Base-by-base conservation (phyloP, 2,113 vertebrate genomes). In the Pseudorasbora parva region DNA sequence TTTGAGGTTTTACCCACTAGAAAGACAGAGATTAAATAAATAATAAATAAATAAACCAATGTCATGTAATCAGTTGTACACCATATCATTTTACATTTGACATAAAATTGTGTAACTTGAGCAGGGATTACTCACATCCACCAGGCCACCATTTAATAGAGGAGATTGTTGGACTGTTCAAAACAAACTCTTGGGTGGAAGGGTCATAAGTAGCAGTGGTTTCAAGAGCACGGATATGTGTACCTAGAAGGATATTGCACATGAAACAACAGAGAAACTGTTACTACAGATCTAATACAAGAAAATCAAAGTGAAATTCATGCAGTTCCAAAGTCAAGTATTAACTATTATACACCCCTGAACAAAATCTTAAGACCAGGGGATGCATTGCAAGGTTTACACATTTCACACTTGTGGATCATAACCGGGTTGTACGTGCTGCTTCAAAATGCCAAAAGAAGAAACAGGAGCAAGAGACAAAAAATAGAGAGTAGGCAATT, bases 81-180 rank as follows among this genome's bases (percentile, higher is more conserved):
- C n/a, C 21, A 15, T 33, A 27, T 5, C 2, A 51, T 27, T 9
- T 75, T 11, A 74, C 19, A 51, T 30, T 51, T 51, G 9, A 75
- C 17, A 51, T 19, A 51, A 17, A 33, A 62, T 19, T 2, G n/a
- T 11, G 14, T 27, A 4, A 41, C 21, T 43, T 80, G 37, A 68
- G 57, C 15, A 25, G 4, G 43, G n/a, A 8, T 33, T 80, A 95
- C 98, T 97, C 93, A 99, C 98, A 93, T 90, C 97, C 98, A 77
- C 98, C 98, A 8, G 98, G 97, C 98, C 98, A 99, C 98, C 98
- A 99, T 86, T 99, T 99, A 88, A 99, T 98, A 82, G 98, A 99
- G 84, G 96, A 97, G 89, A 99, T 94, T 0, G 98, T 99, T 47
- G 98, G 98, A 86, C 96, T 97, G 91, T 99, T 97, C 78, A 99